These are phyloP conservation scores for Phalloptychus januarius DNA, from an alignment of 2,797 vertebrate genomes.

Conservation along the genomic window DNA sequence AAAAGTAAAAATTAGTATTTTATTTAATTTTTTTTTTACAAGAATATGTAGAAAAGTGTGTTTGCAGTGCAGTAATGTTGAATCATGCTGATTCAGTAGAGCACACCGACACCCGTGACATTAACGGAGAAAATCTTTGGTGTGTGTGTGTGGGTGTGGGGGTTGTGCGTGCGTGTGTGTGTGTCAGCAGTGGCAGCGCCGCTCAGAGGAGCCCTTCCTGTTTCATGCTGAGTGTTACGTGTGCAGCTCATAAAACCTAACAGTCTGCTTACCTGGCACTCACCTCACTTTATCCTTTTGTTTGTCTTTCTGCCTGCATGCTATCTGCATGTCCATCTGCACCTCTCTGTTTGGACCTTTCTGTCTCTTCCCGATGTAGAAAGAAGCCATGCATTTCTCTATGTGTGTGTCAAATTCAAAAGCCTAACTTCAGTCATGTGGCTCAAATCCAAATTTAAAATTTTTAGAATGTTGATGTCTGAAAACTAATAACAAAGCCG, in stretches of 20 bases:
- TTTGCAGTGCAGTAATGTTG: background rate
- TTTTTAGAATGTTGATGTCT: background rate
- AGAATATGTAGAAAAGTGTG: background rate
- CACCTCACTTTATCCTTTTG: constrained; percentile 32
- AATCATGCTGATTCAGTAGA: constrained; percentile 4
- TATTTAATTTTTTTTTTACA: too few relatives aligned
- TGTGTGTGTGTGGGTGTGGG: background rate
- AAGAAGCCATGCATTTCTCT: background rate
- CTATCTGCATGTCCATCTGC: constrained; percentile 56
- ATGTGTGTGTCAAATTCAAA: background rate
- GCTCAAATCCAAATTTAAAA: background rate
- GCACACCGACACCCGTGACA: background rate
- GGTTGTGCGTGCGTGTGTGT: background rate
- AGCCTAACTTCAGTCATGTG: background rate
- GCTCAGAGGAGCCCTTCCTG: constrained; percentile 67
- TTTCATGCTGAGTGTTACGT: constrained; percentile 69
- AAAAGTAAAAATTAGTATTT: too few relatives aligned
- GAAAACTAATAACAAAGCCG: background rate
- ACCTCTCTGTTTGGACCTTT: constrained; percentile 28
- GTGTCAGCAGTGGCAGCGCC: constrained; percentile 42
- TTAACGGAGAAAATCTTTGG: background rate
- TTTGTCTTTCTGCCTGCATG: constrained; percentile 45
- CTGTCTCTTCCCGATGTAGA: background rate
- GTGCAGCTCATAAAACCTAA: constrained; percentile 65
- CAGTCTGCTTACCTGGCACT: constrained; percentile 65